phyloP scores from a whole-genome alignment of 2,113 vertebrate genomes.

The Siniperca knerii region DNA sequence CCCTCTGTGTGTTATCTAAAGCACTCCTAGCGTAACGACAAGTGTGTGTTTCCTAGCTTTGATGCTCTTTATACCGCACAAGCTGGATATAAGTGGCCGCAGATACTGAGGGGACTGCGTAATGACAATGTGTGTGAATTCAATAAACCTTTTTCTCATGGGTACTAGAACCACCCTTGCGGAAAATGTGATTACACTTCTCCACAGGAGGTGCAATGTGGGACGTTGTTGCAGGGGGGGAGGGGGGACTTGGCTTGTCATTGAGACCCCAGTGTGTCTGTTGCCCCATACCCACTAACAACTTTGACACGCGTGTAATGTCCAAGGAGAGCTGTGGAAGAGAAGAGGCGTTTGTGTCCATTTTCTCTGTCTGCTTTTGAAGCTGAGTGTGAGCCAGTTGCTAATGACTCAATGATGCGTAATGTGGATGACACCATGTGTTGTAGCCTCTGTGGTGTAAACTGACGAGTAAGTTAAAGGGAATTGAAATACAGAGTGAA shows the following conservation, averaged over 20 bases:
- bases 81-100: constrained; percentile 71
- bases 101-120: constrained; percentile 61
- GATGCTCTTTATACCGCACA: constrained; percentile 65
- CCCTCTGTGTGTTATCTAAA: constrained; percentile 50
- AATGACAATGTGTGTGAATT: constrained; percentile 81
- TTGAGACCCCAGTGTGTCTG: constrained; percentile 36
- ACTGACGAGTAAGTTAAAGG: constrained; percentile 30
- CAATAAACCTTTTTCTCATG: constrained; percentile 79
- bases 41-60: constrained; percentile 39
- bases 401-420: constrained; percentile 55
- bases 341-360: constrained; percentile 6
- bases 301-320: constrained; percentile 39
- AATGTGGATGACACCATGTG: constrained; percentile 39
- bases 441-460: constrained; percentile 25
- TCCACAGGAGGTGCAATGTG: constrained; percentile 60
- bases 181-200: constrained; percentile 82
- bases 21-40: constrained; percentile 33
- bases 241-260: constrained; percentile 34
- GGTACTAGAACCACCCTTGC: constrained; percentile 69
- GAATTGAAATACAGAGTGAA: constrained; percentile 29
- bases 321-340: not conserved
- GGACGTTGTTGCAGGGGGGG: constrained; percentile 20
- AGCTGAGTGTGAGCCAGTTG: constrained; percentile 28
- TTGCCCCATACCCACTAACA: constrained; percentile 28
- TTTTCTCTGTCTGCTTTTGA: constrained; percentile 5